These are phyloP conservation scores for Brachionus rubens DNA, from an alignment of 1,140 invertebrate genomes.

Conservation along the genomic window DNA sequence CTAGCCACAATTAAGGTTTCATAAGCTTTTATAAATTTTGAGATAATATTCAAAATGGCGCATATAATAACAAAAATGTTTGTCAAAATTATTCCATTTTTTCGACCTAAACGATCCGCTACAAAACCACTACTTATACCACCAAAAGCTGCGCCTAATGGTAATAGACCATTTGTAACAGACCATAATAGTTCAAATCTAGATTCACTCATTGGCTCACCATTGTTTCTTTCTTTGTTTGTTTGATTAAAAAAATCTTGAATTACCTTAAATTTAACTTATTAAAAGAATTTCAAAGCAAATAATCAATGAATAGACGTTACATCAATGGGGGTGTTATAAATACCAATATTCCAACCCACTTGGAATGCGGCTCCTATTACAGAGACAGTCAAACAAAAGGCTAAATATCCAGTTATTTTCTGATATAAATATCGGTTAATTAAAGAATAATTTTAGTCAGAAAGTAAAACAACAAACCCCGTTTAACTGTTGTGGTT, in stretches of 20 bases:
- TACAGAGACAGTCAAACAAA: slow-evolving; percentile 70
- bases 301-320: slow-evolving; percentile 46
- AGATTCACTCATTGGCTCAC: background rate
- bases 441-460: too few relatives aligned
- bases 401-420: slow-evolving; percentile 5
- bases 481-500: too few relatives aligned
- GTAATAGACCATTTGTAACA: slow-evolving; percentile 77
- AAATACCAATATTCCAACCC: slow-evolving; percentile 89
- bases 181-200: slow-evolving; percentile 55
- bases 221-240: background rate
- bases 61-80: slow-evolving; percentile 34
- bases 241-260: slow-evolving; percentile 32
- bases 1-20: slow-evolving; percentile 82
- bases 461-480: too few relatives aligned
- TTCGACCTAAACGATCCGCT: slow-evolving; percentile 69
- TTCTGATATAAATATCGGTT: too few relatives aligned
- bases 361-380: slow-evolving; percentile 91
- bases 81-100: background rate
- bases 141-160: slow-evolving; percentile 85
- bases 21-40: background rate
- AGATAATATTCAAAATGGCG: slow-evolving; percentile 9
- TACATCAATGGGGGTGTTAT: slow-evolving; percentile 81
- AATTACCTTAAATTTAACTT: background rate
- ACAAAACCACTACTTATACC: slow-evolving; percentile 72
- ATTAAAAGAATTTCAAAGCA: background rate